Percentiles rank a stretch among this genome's conserved stretches.
These are phyloP conservation scores for Epinephelus malabaricus DNA, from an alignment of 2,797 vertebrate species.

Conservation along the genomic window DNA sequence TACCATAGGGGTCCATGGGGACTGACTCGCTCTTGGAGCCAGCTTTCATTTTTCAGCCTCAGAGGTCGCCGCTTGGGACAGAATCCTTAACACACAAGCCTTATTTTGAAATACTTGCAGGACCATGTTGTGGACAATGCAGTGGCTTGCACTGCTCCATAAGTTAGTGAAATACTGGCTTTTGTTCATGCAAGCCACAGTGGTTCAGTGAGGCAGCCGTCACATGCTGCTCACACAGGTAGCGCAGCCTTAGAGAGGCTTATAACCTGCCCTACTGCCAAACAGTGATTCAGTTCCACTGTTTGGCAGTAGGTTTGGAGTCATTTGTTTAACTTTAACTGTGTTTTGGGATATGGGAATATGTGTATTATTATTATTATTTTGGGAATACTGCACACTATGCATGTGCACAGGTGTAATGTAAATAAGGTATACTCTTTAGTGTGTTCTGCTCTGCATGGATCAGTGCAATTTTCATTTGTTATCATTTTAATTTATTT, in stretches of 20 bases:
- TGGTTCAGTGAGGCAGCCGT: too few relatives aligned
- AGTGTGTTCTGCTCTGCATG: constrained; percentile 1
- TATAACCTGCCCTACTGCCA: neutral
- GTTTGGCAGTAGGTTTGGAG: neutral
- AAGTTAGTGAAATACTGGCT: too few relatives aligned
- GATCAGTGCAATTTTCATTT: neutral
- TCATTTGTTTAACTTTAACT: neutral
- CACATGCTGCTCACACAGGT: too few relatives aligned
- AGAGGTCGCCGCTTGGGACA: too few relatives aligned
- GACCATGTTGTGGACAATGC: too few relatives aligned
- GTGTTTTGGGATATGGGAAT: neutral
- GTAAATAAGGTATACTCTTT: neutral
- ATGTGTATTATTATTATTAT: constrained; percentile 15
- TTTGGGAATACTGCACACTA: neutral
- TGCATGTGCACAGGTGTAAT: neutral
- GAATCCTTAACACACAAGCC: too few relatives aligned
- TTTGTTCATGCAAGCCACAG: too few relatives aligned
- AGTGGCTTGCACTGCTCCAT: too few relatives aligned
- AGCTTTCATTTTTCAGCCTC: too few relatives aligned
- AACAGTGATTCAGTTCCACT: neutral
- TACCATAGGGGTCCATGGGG: too few relatives aligned
- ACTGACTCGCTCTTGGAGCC: too few relatives aligned
- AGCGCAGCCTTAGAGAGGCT: neutral
- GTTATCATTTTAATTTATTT: constrained; percentile 11
- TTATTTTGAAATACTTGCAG: too few relatives aligned